Evolutionary conservation across 1,140 invertebrate genomes (phyloP), one percentile per base, ranked within the genome.

Genomic region (Drosophila kikkawai): DNA sequence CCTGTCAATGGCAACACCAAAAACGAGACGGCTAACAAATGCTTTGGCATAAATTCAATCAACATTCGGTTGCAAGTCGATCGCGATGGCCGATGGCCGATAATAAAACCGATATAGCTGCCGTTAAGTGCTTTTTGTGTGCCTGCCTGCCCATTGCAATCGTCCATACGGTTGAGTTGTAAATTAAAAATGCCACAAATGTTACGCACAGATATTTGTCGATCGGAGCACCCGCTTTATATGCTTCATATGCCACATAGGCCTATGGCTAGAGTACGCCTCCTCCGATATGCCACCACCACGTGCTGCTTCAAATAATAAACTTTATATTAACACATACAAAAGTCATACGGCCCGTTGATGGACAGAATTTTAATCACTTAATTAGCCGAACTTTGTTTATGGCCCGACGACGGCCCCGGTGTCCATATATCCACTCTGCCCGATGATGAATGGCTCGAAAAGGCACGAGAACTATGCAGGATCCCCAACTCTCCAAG

Each of bases 301-400:
- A 90, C 85, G 85, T 90, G 85, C 85, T 90, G 85, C 85, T 90
- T 90, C 85, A 90, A 90, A 90, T 90, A 90, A 90, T 90, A 90
- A 90, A 90, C 81, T 90, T 90, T 82, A 90, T 90, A 90, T 90
- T 90, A 90, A 90, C 85, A 90, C 85, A 90, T 90, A 90, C 85
- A 90, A 90, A 76, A 90, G 81, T 90, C 85, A 90, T 90, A 90
- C 75, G 81, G 59, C 56, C 53, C 63, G 71, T 70, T 70, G 82
- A 55, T 63, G 86, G 53, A 34, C 79, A 85, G 85, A 90, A 90
- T 90, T 85, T 90, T 90, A 90, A 90, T 90, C 81, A 81, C 85
- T 90, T 90, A 90, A 90, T 90, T 90, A 90, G 56, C 77, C 67
- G 51, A 79, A 67, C 78, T 88, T 88, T 67, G 65, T 84, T 79